phyloP scores from a whole-genome alignment of 2,797 vertebrate species.

The Acropternis orthonyx region DNA sequence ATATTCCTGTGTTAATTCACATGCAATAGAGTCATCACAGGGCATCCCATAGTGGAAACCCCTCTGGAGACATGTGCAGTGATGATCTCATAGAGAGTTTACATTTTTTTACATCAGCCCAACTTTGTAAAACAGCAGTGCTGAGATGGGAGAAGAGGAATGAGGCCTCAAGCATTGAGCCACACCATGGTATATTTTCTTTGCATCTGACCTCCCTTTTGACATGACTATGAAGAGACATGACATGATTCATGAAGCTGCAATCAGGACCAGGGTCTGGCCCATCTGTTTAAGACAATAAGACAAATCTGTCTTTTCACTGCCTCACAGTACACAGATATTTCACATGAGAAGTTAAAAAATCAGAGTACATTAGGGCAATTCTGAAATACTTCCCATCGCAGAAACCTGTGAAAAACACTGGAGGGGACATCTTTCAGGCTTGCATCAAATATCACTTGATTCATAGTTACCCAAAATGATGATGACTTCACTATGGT shows the following conservation, averaged over 20 bases:
- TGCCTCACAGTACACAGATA: background rate
- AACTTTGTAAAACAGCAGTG: background rate
- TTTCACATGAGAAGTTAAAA: background rate
- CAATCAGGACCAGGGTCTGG: background rate
- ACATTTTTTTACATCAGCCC: background rate
- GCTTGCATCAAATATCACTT: background rate
- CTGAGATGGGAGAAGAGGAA: background rate
- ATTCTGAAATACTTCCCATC: background rate
- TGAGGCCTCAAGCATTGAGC: background rate
- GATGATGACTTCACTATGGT: background rate
- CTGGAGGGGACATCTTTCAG: background rate
- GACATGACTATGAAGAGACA: background rate
- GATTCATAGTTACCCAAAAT: background rate
- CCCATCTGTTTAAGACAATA: background rate
- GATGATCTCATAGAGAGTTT: rapidly evolving
- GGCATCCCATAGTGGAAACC: background rate
- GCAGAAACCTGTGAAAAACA: background rate
- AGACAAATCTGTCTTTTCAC: background rate
- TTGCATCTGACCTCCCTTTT: background rate
- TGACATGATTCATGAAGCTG: background rate
- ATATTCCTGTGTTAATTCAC: rapidly evolving
- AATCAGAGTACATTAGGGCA: background rate
- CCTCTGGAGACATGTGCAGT: rapidly evolving
- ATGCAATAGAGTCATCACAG: background rate
- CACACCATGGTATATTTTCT: background rate